These are phyloP conservation scores for Micromussa lordhowensis DNA, from an alignment of 92 coral and sea anemone species.

Conservation along the genomic window DNA sequence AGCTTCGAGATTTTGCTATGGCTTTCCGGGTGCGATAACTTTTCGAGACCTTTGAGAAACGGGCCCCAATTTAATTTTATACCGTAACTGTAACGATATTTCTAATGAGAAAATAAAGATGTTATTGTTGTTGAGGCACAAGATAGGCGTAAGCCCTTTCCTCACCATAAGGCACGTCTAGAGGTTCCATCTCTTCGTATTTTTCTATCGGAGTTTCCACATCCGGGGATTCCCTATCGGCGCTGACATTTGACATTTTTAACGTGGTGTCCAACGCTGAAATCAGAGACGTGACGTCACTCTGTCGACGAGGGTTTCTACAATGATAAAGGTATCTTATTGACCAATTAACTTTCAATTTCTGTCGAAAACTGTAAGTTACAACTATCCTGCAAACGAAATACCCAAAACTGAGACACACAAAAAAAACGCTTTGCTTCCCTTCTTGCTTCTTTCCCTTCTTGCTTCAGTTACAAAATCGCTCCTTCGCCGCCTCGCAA, in stretches of 20 bases:
- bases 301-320: conserved; percentile 69
- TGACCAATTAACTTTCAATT: background rate
- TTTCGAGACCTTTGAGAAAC: too few species aligned
- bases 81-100: too few species aligned
- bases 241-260: conserved; percentile 65
- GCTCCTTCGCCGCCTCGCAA: background rate
- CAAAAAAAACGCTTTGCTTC: too few species aligned
- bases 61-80: too few species aligned
- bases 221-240: conserved; percentile 88
- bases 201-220: conserved; percentile 64
- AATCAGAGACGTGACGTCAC: conserved; percentile 89
- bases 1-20: too few species aligned
- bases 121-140: background rate
- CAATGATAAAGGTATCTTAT: background rate
- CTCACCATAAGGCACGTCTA: conserved; percentile 70
- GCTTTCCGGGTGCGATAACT: too few species aligned
- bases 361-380: too few species aligned
- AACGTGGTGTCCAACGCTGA: conserved; percentile 89
- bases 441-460: too few species aligned
- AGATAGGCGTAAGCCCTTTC: background rate
- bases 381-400: background rate
- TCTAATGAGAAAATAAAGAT: background rate
- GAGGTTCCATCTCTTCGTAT: conserved; percentile 26
- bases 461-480: too few species aligned
- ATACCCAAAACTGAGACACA: too few species aligned